These are phyloP conservation scores for Erpobdella octoculata DNA, from an alignment of 2,888 invertebrate species.

Conservation along the genomic window DNA sequence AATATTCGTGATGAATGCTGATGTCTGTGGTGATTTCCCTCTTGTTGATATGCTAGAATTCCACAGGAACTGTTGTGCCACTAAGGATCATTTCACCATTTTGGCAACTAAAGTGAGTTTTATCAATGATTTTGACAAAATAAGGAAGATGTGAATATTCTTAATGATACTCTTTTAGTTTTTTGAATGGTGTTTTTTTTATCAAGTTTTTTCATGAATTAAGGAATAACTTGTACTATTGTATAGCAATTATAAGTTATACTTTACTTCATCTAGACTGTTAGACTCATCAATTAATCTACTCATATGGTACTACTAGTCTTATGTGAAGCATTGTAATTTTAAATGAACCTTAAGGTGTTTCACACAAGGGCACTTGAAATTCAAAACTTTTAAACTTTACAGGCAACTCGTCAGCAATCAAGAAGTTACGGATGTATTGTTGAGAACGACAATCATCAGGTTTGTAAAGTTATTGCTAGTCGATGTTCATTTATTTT, in stretches of 20 bases:
- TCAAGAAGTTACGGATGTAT: conserved; percentile 89
- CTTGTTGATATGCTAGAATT: conserved; percentile 65
- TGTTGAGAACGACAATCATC: conserved; percentile 68
- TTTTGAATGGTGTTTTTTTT: too few species aligned
- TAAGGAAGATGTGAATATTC: too few species aligned
- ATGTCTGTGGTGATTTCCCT: conserved; percentile 94
- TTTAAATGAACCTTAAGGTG: too few species aligned
- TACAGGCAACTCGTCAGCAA: conserved; percentile 82
- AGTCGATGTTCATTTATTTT: too few species aligned
- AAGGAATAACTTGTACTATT: too few species aligned
- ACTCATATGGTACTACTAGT: not conserved
- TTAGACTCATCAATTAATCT: not conserved
- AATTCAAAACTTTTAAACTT: not conserved
- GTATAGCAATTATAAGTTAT: too few species aligned
- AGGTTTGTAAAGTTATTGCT: too few species aligned
- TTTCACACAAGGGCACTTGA: not conserved
- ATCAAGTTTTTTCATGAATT: too few species aligned
- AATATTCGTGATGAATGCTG: conserved; percentile 91
- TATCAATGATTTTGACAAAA: not conserved
- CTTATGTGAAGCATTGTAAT: too few species aligned
- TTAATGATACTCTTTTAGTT: too few species aligned
- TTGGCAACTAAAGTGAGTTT: conserved; percentile 63
- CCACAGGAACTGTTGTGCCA: conserved; percentile 36
- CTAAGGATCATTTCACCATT: conserved; percentile 61
- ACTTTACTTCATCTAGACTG: too few species aligned